A percentile compares a stretch with the other conserved stretches of the same genome.
These are phyloP conservation scores for Harpegnathos saltator DNA, from an alignment of 1,140 invertebrate species.

Conservation along the genomic window DNA sequence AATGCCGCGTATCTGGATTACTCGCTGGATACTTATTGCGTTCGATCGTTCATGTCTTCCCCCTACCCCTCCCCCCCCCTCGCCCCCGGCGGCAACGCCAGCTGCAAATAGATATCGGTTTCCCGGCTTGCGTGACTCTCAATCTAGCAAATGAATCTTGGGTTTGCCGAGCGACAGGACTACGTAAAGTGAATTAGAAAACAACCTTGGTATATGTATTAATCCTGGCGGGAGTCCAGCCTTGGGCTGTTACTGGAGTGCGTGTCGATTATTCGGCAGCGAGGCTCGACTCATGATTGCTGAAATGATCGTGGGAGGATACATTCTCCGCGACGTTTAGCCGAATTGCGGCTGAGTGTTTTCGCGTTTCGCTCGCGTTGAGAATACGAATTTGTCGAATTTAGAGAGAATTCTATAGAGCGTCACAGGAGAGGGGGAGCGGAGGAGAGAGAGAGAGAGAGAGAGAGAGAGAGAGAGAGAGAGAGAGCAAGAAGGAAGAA, in stretches of 20 bases:
- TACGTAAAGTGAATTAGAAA: constrained; percentile 48
- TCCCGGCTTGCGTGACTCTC: constrained; percentile 24
- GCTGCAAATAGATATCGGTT: background rate
- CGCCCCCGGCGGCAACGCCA: background rate
- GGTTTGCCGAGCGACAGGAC: constrained; percentile 6
- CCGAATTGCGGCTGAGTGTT: no score
- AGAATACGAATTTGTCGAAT: constrained; percentile 1
- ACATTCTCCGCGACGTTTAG: no score
- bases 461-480: no score
- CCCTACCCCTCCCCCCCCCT: background rate
- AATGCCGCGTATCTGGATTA: no score
- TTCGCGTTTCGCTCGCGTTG: background rate
- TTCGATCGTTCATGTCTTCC: no score
- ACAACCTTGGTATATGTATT: constrained; percentile 19
- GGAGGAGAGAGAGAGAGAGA: no score
- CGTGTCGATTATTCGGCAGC: background rate
- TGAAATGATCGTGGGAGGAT: no score
- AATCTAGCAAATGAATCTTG: constrained; percentile 37
- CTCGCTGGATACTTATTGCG: no score
- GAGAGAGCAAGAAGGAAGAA: no score
- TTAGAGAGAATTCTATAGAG: no score
- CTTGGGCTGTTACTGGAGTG: background rate
- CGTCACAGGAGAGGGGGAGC: no score
- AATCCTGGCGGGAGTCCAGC: background rate
- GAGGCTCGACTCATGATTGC: background rate